A percentile compares a stretch with the other conserved stretches of the same genome.
phyloP scores from a whole-genome alignment of 1,140 invertebrate genomes.

The Phthorimaea operculella region DNA sequence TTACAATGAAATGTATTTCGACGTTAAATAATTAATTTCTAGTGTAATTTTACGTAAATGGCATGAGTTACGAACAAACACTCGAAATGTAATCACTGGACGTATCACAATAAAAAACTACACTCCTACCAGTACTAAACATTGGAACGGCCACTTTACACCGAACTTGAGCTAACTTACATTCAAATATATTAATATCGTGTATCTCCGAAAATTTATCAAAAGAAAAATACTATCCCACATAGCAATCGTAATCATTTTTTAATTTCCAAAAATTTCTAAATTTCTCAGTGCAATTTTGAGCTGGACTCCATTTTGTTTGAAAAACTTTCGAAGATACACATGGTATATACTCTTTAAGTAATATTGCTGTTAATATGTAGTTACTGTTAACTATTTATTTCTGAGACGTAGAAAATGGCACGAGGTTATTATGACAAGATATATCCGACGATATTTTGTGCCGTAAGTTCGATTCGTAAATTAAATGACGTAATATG shows the following conservation, averaged over 20 bases:
- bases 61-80: not conserved
- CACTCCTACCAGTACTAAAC: constrained; percentile 57
- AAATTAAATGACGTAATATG: too few species aligned
- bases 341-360: constrained; percentile 40
- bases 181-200: constrained; percentile 54
- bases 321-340: too few species aligned
- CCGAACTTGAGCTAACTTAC: constrained; percentile 66
- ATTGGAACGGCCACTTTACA: constrained; percentile 64
- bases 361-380: constrained; percentile 59
- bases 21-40: too few species aligned
- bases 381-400: constrained; percentile 57
- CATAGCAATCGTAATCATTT: too few species aligned
- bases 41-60: not conserved
- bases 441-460: constrained; percentile 31
- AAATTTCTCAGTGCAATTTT: too few species aligned
- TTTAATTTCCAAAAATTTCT: too few species aligned
- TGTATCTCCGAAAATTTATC: too few species aligned
- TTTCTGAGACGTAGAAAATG: constrained; percentile 56
- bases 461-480: constrained; percentile 31
- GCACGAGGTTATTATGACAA: constrained; percentile 63
- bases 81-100: constrained; percentile 41
- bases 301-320: too few species aligned
- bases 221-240: too few species aligned
- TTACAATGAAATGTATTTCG: too few species aligned
- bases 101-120: constrained; percentile 63